phyloP scores from a whole-genome alignment of 2,113 vertebrate species.

The Hemichromis elongatus region DNA sequence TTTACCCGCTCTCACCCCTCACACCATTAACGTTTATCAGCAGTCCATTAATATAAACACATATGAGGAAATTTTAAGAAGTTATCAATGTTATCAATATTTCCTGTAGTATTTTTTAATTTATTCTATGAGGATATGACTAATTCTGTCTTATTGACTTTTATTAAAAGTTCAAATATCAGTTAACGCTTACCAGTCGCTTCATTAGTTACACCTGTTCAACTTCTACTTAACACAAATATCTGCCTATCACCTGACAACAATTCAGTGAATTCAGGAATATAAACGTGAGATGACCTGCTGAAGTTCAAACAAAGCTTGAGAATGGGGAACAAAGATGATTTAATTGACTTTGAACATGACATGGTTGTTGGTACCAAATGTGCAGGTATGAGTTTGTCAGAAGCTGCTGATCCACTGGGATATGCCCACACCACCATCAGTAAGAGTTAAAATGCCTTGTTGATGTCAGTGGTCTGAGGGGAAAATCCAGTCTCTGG shows the following conservation, averaged over 20 bases:
- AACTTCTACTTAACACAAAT: background rate
- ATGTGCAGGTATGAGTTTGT: too few species aligned
- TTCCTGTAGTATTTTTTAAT: too few species aligned
- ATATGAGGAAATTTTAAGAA: background rate
- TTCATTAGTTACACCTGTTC: background rate
- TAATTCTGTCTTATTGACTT: background rate
- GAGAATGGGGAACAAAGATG: too few species aligned
- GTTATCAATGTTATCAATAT: background rate
- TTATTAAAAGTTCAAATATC: background rate
- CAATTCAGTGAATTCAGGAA: background rate
- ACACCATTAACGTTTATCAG: fast-evolving
- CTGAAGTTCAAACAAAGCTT: too few species aligned
- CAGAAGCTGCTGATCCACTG: too few species aligned
- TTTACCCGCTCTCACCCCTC: background rate
- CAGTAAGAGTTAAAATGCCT: too few species aligned
- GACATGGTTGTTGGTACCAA: too few species aligned
- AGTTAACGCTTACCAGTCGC: background rate
- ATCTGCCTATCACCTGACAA: background rate
- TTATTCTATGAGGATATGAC: too few species aligned
- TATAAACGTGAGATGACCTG: background rate
- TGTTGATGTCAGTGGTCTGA: too few species aligned
- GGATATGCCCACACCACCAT: too few species aligned
- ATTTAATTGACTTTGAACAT: too few species aligned
- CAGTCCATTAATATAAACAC: background rate
- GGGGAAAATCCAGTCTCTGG: too few species aligned